Evolutionary conservation across 2,797 vertebrate genomes (phyloP), one percentile per base, ranked within the genome.

Genomic region (Tauraco hartlaubi): DNA sequence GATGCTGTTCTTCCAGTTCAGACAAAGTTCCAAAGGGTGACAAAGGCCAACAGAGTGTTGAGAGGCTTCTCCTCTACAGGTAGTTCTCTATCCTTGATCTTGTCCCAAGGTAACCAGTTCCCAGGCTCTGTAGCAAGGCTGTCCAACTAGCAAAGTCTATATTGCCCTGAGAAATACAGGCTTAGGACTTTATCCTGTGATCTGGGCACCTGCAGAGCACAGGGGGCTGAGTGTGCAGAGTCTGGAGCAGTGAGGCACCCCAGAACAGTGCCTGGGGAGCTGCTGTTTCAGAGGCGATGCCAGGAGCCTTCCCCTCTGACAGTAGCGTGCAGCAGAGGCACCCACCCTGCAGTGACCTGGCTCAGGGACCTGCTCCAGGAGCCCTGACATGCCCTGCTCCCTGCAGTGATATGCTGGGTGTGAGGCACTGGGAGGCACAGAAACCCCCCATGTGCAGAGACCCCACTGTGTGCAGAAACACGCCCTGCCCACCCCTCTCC

Each of bases 141-240:
- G 31, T 52, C 18, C 33, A 62, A 13, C 9, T n/a, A 85, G 49
- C 28, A 48, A 55, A 68, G 41, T 22, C 54, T 25, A 5, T 10
- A 14, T 1, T 58, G 41, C 25, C 33, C 51, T 51, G 29, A 41
- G 52, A 43, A 91, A 49, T 18, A 4, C 39, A 89, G 39, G n/a
- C 31, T 74, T 13, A 19, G 52, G 21, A 29, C 14, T 89, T 77
- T 31, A 22, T 80, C 11, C 39, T 58, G 4, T 37, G 88, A 55
- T 23, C 49, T 2, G 2, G 41, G 18, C 56, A 33, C 48, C 4
- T 9, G 37, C 66, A 87, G 48, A 86, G 52, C 3, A 3, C 39
- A 29, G 43, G 3, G 8, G 3, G 4, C 33, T 44, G 43, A n/a
- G 55, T 0, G 0, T 33, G 31, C 23, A 13, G 21, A 12, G 8